phyloP scores from a whole-genome alignment of 2,113 vertebrate genomes.

The Tichodroma muraria region DNA sequence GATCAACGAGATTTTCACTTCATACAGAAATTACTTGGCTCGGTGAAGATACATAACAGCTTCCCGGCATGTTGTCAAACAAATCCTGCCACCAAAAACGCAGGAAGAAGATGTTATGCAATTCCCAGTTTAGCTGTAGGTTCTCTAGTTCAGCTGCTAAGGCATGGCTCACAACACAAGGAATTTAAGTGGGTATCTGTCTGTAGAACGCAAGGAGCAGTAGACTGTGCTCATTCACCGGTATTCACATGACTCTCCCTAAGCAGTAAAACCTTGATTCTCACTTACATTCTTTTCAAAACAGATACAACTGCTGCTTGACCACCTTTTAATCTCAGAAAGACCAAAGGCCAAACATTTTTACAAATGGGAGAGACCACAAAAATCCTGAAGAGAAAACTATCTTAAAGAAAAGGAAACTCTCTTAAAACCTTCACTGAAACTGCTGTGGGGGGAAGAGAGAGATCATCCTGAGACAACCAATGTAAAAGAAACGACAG shows the following conservation, averaged over 20 bases:
- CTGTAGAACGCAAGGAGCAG: background rate
- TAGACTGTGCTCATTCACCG: background rate
- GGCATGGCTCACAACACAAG: background rate
- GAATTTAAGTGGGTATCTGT: background rate
- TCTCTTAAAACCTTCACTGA: background rate
- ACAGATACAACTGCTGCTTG: background rate
- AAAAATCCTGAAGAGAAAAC: constrained; percentile 6
- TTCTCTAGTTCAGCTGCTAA: background rate
- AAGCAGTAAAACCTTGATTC: constrained; percentile 10
- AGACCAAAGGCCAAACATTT: background rate
- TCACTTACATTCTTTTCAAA: background rate
- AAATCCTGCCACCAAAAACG: background rate
- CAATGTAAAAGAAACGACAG: background rate
- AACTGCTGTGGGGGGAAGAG: background rate
- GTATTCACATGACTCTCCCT: background rate
- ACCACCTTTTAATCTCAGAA: constrained; percentile 25
- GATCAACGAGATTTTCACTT: background rate
- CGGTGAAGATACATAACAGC: background rate
- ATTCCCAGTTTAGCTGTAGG: background rate
- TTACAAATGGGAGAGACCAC: background rate
- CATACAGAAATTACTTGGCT: background rate
- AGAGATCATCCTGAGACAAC: background rate
- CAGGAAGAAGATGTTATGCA: background rate
- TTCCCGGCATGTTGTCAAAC: background rate
- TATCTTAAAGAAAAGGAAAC: background rate